Base-by-base conservation (phyloP, 2,888 invertebrate species). In the Callyntrura guangdongensis region DNA sequence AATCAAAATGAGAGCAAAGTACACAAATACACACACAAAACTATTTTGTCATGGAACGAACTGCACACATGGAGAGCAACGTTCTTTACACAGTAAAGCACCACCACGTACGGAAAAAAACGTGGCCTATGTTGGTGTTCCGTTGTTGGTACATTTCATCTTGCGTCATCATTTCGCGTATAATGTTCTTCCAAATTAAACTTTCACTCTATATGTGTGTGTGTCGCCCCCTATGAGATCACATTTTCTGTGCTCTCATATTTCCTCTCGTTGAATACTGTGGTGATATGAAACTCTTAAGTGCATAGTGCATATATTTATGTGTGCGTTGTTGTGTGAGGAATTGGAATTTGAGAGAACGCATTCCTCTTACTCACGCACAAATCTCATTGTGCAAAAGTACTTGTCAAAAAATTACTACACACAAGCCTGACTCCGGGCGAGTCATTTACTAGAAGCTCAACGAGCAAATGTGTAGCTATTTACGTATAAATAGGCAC, bases 291-390 rank as follows among this genome's bases (percentile, higher is more conserved):
- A 36, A 36, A 2, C 36, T 36, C 36, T 36, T 36, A 36, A 36
- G 36, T 36, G 36, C n/a, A n/a, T n/a, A n/a, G n/a, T n/a, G n/a
- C n/a, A n/a, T 36, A 36, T 36, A 36, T 59, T 0, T 45, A 0
- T 69, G 36, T 69, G 9, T 45, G 69, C 20, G 14, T 49, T 20
- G 45, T 17, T 74, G 49, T 59, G 14, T 17, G 17, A 64, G 11
- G 64, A 27, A 36, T 36, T 36, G 36, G 36, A 74, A 49, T 74
- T 47, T 47, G 20, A 36, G 36, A 36, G 36, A 20, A 49, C 22
- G 61, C 64, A 86, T 77, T 86, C 86, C 25, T 45, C 56, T 59
- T 87, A 77, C 87, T 87, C 87, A 87, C 79, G 56, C 77, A 86
- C 86, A 86, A 77, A 86, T 74, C 86, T 56, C 86, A 77, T 86